These are phyloP conservation scores for Syngnathus floridae DNA, from an alignment of 2,113 vertebrate genomes.

Conservation along the genomic window DNA sequence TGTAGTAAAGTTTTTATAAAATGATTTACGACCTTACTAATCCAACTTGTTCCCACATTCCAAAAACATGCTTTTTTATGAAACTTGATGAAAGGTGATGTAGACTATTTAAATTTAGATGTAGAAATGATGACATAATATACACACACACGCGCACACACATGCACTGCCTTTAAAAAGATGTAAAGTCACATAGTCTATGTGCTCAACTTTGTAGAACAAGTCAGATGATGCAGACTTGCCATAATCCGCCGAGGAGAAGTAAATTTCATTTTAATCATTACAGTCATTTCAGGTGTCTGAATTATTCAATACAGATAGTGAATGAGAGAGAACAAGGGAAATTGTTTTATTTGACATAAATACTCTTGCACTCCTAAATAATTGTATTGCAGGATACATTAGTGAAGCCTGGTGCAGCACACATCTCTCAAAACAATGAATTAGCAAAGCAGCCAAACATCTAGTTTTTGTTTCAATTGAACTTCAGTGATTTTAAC, in stretches of 20 bases:
- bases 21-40: no score
- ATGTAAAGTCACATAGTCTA: background rate
- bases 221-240: conserved; percentile 10
- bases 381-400: conserved; percentile 18
- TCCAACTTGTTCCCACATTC: no score
- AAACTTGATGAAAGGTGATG: no score
- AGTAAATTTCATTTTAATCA: conserved; percentile 27
- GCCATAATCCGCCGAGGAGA: conserved; percentile 15
- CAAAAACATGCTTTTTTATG: no score
- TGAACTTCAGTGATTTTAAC: conserved; percentile 12
- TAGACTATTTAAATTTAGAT: no score
- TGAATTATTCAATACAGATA: conserved; percentile 31
- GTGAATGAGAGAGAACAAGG: conserved; percentile 11
- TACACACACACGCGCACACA: background rate
- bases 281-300: conserved; percentile 31
- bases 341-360: conserved; percentile 32
- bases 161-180: background rate
- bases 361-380: conserved; percentile 15
- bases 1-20: no score
- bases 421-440: conserved; percentile 12
- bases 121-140: no score
- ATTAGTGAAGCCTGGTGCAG: conserved; percentile 9
- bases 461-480: conserved; percentile 17
- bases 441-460: conserved; percentile 16
- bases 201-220: conserved; percentile 16